A percentile compares a stretch with the other conserved stretches of the same genome.
These are phyloP conservation scores for Nowickia ferox DNA, from an alignment of 2,888 invertebrate genomes.

Conservation along the genomic window DNA sequence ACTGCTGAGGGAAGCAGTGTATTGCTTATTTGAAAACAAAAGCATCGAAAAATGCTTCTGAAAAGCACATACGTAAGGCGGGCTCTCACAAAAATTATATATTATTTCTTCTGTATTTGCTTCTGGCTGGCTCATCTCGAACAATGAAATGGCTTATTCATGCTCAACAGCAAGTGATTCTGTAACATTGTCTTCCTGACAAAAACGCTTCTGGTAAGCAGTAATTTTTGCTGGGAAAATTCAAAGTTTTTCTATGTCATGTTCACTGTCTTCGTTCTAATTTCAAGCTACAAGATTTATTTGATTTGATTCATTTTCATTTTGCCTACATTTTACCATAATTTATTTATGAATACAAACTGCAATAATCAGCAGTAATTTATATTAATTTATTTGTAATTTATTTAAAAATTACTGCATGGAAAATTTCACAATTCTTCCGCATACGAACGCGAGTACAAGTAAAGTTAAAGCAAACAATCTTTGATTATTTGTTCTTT, in stretches of 20 bases:
- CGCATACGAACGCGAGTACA: conserved; percentile 32
- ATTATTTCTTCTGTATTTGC: too few species aligned
- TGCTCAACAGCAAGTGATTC: too few species aligned
- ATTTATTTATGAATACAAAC: conserved; percentile 41
- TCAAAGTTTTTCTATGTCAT: conserved; percentile 2
- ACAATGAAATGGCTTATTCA: too few species aligned
- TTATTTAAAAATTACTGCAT: conserved; percentile 46
- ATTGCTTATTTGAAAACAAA: too few species aligned
- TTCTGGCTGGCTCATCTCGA: too few species aligned
- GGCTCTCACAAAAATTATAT: too few species aligned
- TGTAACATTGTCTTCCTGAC: too few species aligned
- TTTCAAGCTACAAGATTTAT: conserved; percentile 19
- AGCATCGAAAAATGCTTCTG: too few species aligned
- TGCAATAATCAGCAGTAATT: conserved; percentile 55
- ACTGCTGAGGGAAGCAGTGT: too few species aligned
- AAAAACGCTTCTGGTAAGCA: too few species aligned
- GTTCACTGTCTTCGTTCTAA: conserved; percentile 33
- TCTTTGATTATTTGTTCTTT: neutral
- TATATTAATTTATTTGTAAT: conserved; percentile 60
- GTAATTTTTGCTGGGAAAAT: too few species aligned
- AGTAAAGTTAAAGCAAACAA: neutral
- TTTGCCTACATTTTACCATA: neutral
- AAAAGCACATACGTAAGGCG: too few species aligned
- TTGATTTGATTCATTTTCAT: neutral
- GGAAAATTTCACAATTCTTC: conserved; percentile 52